Evolutionary conservation across 1,140 invertebrate genomes (phyloP).

Genomic region (Chrysoperla carnea): DNA sequence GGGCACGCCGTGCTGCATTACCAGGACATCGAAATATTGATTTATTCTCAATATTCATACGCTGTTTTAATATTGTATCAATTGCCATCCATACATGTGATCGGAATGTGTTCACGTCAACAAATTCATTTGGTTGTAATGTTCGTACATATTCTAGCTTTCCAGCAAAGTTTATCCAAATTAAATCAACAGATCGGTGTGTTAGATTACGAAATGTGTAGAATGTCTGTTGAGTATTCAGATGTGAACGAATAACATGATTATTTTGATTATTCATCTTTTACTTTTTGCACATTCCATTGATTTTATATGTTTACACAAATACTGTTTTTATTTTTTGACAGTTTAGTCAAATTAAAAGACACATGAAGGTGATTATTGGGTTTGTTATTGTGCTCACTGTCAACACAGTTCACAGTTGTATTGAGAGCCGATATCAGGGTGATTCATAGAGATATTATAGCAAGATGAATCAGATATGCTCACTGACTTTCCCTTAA

Average conservation of each 20-base stretch:
- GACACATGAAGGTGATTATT: no score
- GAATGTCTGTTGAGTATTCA: conserved; percentile 30
- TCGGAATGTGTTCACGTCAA: conserved; percentile 50
- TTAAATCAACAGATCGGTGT: conserved; percentile 36
- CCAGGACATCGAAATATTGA: conserved; percentile 15
- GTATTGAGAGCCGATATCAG: no score
- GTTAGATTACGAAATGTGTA: conserved; percentile 53
- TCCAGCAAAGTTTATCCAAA: conserved; percentile 59
- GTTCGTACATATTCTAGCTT: conserved; percentile 31
- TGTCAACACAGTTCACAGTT: no score
- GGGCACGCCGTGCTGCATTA: background rate
- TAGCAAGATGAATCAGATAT: no score
- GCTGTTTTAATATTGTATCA: conserved; percentile 38
- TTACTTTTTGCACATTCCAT: no score
- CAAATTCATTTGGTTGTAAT: conserved; percentile 26
- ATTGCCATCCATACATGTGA: conserved; percentile 57
- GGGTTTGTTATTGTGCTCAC: no score
- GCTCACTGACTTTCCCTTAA: no score
- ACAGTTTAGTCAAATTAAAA: no score
- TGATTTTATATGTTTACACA: no score
- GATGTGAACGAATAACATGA: conserved; percentile 21
- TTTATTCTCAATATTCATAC: conserved; percentile 22
- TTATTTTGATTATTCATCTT: no score
- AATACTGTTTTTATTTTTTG: no score
- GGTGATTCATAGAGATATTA: no score